A percentile compares a stretch with the other conserved stretches of the same genome.
phyloP scores from a whole-genome alignment of 2,113 vertebrate species.

The Muntiacus muntjak region DNA sequence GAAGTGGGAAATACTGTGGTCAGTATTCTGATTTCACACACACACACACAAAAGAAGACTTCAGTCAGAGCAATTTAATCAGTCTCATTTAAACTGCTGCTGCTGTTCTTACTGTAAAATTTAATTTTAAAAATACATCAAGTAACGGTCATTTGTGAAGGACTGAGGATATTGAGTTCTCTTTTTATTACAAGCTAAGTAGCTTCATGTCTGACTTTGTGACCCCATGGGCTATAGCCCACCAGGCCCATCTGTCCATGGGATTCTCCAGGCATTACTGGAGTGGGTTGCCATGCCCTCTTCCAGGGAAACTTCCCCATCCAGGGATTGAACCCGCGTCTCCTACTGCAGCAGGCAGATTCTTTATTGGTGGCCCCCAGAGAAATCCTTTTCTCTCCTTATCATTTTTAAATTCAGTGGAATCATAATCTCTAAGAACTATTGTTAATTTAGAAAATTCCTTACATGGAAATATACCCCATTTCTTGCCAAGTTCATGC shows the following conservation, averaged over 20 bases:
- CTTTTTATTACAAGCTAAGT: background rate
- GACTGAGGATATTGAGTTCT: background rate
- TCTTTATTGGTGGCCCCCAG: background rate
- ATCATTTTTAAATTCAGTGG: background rate
- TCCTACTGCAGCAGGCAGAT: background rate
- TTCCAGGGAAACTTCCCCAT: background rate
- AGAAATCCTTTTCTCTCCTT: background rate
- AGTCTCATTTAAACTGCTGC: background rate
- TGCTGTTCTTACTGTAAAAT: background rate
- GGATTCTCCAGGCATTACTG: background rate
- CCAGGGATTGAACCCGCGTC: background rate
- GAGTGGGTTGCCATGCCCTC: background rate
- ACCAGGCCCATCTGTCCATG: background rate
- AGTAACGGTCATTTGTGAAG: background rate
- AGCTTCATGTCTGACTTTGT: background rate
- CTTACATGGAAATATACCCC: background rate
- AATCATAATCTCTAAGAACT: background rate
- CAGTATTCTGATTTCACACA: slow-evolving; percentile 13
- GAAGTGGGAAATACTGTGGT: background rate
- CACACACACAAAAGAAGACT: background rate
- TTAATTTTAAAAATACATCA: background rate
- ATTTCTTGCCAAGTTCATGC: background rate
- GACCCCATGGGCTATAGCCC: background rate
- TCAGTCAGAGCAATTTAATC: background rate
- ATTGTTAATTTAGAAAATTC: background rate